Conservation (phyloP, 2,797 vertebrate species). For the Halcyon chelicuti region DNA sequence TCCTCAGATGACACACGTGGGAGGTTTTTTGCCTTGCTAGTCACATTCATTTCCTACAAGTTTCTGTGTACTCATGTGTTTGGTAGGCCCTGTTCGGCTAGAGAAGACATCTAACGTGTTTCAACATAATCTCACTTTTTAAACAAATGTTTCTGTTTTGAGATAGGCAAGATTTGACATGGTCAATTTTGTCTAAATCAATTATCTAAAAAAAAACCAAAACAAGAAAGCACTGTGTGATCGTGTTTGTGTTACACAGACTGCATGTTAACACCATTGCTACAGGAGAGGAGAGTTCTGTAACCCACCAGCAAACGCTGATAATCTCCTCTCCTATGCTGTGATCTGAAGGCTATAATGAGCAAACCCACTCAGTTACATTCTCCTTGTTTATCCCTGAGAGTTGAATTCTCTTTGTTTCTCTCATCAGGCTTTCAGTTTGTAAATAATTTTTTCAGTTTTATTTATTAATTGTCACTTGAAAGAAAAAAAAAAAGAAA, state of each 20-base stretch:
- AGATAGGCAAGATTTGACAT: background rate
- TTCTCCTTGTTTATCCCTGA: background rate
- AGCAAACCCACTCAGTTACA: background rate
- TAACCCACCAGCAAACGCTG: background rate
- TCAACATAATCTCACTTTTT: background rate
- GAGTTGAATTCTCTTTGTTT: background rate
- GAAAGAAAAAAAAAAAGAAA: background rate
- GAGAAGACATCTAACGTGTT: background rate
- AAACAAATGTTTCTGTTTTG: background rate
- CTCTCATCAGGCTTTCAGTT: background rate
- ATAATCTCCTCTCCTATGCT: background rate
- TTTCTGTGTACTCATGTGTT: background rate
- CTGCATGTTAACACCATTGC: rapidly evolving
- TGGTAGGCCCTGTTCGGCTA: background rate
- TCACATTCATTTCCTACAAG: background rate
- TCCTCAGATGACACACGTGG: background rate
- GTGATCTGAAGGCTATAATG: background rate
- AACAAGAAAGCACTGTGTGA: background rate
- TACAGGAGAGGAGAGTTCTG: background rate
- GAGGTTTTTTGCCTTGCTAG: background rate
- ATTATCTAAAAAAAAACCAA: background rate
- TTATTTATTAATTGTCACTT: background rate
- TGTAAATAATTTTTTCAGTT: background rate
- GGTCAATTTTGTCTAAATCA: background rate
- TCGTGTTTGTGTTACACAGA: background rate